phyloP scores from a whole-genome alignment of 2,888 invertebrate genomes.

The Azorinus chamasolen region DNA sequence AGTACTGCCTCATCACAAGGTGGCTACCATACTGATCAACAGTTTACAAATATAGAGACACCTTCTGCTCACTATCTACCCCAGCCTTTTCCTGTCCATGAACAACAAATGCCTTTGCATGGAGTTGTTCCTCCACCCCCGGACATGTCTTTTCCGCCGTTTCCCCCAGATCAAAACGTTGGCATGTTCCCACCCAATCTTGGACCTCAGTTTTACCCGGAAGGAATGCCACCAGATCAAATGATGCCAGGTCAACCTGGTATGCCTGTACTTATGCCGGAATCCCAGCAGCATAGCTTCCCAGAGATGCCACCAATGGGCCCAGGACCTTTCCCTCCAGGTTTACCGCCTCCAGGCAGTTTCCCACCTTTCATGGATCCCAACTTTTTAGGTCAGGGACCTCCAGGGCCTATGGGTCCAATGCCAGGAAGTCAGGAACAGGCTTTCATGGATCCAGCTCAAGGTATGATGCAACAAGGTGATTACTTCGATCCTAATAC shows the following conservation, averaged over 20 bases:
- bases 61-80: slow-evolving; percentile 44
- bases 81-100: slow-evolving; percentile 53
- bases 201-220: slow-evolving; percentile 9
- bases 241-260: slow-evolving; percentile 17
- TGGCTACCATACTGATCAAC: slow-evolving; percentile 10
- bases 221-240: slow-evolving; percentile 29
- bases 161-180: slow-evolving; percentile 42
- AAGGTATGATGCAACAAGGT: not conserved
- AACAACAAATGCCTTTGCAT: slow-evolving; percentile 10
- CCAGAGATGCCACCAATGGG: not conserved
- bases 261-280: no score
- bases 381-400: slow-evolving; percentile 1
- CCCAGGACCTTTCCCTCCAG: slow-evolving; percentile 6
- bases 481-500: no score
- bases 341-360: no score
- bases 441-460: not conserved
- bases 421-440: not conserved
- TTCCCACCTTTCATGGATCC: no score
- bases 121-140: not conserved
- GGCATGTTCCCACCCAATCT: slow-evolving; percentile 38
- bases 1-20: slow-evolving; percentile 17
- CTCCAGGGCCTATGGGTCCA: slow-evolving; percentile 24
- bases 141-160: slow-evolving; percentile 30
- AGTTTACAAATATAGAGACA: slow-evolving; percentile 10
- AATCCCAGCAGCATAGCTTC: no score